Evolutionary conservation across 30 jellyfish, hydroid and myxozoan species (phyloP).

Genomic region (Aurelia coerulea): DNA sequence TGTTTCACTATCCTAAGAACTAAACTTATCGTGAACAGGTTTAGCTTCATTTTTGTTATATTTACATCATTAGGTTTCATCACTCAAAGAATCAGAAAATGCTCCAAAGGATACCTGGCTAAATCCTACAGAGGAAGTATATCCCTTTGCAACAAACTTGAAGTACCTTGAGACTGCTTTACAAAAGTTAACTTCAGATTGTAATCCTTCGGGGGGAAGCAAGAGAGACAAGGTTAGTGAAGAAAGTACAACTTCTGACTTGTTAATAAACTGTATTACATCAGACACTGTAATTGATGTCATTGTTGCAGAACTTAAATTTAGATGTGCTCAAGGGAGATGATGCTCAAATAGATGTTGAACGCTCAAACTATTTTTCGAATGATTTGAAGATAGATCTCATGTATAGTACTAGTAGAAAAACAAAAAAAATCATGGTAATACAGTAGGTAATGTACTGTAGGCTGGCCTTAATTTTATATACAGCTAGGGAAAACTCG

Average conservation of each 20-base stretch:
- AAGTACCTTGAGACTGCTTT: constrained; percentile 3
- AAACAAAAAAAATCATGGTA: too few species aligned
- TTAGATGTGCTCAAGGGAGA: too few species aligned
- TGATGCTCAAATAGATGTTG: too few species aligned
- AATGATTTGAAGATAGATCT: too few species aligned
- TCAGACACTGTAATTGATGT: constrained; percentile 13
- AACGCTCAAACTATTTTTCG: too few species aligned
- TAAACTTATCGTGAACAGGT: too few species aligned
- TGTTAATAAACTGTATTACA: constrained; percentile 7
- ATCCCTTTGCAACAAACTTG: constrained; percentile 7
- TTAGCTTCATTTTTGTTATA: too few species aligned
- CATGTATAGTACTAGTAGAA: too few species aligned
- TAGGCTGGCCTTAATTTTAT: too few species aligned
- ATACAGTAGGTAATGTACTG: too few species aligned
- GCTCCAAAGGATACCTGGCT: constrained; percentile 54
- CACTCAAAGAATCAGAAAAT: constrained; percentile 60
- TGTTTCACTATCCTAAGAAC: too few species aligned
- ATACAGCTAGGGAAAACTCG: too few species aligned
- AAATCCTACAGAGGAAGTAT: constrained; percentile 76
- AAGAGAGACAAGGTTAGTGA: not conserved
- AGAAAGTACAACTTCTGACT: not conserved
- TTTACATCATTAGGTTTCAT: constrained; percentile 44
- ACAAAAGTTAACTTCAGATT: not conserved
- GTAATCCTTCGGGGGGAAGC: not conserved
- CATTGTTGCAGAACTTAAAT: not conserved